Evolutionary conservation across 2,113 vertebrate species (phyloP), one percentile per base, ranked within the genome.

Genomic region (Amia ocellicauda): DNA sequence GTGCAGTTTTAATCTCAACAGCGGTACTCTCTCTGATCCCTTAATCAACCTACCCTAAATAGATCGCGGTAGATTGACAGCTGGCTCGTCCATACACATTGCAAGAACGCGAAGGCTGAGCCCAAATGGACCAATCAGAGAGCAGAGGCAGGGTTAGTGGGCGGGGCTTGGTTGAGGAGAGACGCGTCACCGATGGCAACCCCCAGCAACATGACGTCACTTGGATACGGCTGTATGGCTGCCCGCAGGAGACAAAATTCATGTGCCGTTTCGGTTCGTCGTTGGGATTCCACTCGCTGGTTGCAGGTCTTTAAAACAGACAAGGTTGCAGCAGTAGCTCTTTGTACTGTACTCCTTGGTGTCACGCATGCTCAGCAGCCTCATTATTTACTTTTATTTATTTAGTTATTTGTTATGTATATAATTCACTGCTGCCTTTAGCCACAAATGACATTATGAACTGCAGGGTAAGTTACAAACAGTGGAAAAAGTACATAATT

Each of bases 171-270:
- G 54, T 0, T 45, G 61, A 68, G 58, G 70, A 60, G 78, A 71
- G 78, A 81, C 77, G 82, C 82, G 80, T 90, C 84, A 85, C 83
- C 75, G 77, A 60, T 74, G 73, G 84, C 86, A 86, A 88, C 83
- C 66, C 67, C 43, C 64, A 58, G 62, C 43, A 31, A 28, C 28
- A 24, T 49, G 26, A 17, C 60, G 47, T 54, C 36, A 19, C 58
- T 51, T 67, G 36, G 65, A 42, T 28, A 67, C 65, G 49, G 58
- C 24, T 60, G 65, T 67, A 67, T 28, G 65, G 65, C 49, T 53
- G 16, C 24, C 2, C 42, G 16, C 7, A 20, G n/a, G 50, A 42
- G 58, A 53, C 58, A 67, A 67, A 67, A 8, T 54, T 67, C 31
- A 40, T 31, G 16, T 41, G 7, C 14, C 56, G 56, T 41, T 58